These are phyloP conservation scores for Lytechinus variegatus DNA, from an alignment of 35 echinoderm and acorn worm species.

Conservation along the genomic window DNA sequence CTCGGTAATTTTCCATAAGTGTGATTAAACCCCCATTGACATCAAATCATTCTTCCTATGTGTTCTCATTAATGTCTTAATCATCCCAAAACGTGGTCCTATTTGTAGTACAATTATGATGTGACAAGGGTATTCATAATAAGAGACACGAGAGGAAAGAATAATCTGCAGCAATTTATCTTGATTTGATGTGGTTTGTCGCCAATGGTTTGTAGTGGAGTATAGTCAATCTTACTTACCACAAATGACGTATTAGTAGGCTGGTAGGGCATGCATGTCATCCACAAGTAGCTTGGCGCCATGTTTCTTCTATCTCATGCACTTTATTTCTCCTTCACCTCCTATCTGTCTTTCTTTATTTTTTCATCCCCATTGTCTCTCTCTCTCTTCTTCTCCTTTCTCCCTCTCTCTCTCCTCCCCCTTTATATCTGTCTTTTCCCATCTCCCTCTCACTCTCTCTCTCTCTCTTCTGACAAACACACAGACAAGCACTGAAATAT, in stretches of 20 bases:
- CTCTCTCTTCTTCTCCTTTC: neutral
- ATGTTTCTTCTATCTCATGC: neutral
- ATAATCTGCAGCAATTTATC: neutral
- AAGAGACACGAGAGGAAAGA: neutral
- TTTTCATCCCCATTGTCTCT: neutral
- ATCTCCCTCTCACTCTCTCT: neutral
- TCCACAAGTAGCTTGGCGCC: neutral
- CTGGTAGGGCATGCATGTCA: neutral
- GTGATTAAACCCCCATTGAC: neutral
- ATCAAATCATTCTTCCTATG: neutral
- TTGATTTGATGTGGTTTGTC: neutral
- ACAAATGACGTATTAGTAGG: neutral
- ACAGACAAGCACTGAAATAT: no score
- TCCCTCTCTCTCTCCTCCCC: neutral
- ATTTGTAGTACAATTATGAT: conserved; percentile 7
- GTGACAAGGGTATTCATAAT: neutral
- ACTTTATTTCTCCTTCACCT: neutral
- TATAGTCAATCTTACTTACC: neutral
- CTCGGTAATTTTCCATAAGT: neutral
- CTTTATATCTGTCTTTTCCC: neutral
- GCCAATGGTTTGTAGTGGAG: neutral
- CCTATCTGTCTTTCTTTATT: neutral
- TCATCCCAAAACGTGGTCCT: neutral
- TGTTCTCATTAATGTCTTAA: neutral
- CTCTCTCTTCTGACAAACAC: neutral